phyloP scores from a whole-genome alignment of 2,888 invertebrate genomes.

The Tenthredo amoena region DNA sequence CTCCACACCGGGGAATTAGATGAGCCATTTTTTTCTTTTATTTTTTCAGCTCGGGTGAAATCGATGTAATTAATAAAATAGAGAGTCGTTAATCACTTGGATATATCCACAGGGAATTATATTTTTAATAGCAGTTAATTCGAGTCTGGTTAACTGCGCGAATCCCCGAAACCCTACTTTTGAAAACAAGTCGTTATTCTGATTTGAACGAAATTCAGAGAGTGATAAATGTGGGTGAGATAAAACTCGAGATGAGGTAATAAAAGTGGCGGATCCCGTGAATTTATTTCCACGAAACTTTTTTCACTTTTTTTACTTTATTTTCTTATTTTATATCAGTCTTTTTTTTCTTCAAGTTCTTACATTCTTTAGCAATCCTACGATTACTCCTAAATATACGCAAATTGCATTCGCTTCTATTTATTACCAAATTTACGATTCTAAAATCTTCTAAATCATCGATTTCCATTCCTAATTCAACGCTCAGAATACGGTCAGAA shows the following conservation, averaged over 20 bases:
- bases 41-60: neutral
- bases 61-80: conserved; percentile 16
- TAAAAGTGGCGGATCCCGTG: neutral
- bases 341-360: neutral
- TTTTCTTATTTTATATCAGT: neutral
- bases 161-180: conserved; percentile 5
- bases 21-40: neutral
- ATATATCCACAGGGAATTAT: neutral
- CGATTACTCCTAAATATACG: neutral
- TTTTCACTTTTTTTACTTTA: neutral
- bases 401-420: neutral
- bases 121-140: conserved; percentile 9
- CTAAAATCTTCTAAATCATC: neutral
- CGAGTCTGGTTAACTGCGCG: conserved; percentile 1
- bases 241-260: conserved; percentile 37
- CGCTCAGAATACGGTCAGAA: neutral
- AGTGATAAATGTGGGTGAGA: conserved; percentile 30
- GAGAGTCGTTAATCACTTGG: neutral
- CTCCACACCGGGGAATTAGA: too few species aligned
- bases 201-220: conserved; percentile 10
- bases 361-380: neutral
- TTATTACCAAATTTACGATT: neutral
- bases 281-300: conserved; percentile 22
- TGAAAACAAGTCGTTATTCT: conserved; percentile 34
- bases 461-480: neutral